These are phyloP conservation scores for Hanleya hanleyi DNA, from an alignment of 2,888 invertebrate species.

Conservation along the genomic window DNA sequence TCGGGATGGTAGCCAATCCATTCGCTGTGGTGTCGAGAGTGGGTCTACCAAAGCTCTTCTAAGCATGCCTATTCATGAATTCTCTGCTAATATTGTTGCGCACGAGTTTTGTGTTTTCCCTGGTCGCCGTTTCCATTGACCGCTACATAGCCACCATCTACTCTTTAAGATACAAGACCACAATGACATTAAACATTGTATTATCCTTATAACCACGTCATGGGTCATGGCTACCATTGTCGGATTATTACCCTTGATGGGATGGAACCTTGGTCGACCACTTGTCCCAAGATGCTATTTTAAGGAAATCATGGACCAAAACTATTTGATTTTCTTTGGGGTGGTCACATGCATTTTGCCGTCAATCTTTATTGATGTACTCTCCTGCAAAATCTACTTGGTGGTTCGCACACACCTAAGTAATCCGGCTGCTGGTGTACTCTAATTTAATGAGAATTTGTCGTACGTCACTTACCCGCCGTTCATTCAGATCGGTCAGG, in stretches of 20 bases:
- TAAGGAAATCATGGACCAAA: background rate
- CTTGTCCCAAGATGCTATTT: background rate
- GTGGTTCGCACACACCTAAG: conserved; percentile 91
- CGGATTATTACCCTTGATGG: background rate
- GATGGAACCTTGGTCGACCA: background rate
- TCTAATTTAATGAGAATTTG: too few species aligned
- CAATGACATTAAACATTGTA: too few species aligned
- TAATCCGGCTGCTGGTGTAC: too few species aligned
- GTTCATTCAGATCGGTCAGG: too few species aligned
- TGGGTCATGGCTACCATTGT: background rate
- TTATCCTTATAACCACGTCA: background rate
- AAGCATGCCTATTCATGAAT: background rate
- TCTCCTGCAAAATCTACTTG: conserved; percentile 92
- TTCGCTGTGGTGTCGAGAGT: too few species aligned
- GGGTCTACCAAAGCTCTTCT: too few species aligned
- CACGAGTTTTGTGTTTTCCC: background rate
- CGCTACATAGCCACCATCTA: background rate
- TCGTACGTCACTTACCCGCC: too few species aligned
- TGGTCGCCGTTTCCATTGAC: background rate
- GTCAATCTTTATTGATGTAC: conserved; percentile 87
- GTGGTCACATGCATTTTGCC: too few species aligned
- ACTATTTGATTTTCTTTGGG: background rate
- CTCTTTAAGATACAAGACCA: background rate
- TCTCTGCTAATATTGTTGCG: background rate
- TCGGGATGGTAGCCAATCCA: too few species aligned